phyloP scores from a whole-genome alignment of 1,140 invertebrate genomes.

The Bombus affinis region DNA sequence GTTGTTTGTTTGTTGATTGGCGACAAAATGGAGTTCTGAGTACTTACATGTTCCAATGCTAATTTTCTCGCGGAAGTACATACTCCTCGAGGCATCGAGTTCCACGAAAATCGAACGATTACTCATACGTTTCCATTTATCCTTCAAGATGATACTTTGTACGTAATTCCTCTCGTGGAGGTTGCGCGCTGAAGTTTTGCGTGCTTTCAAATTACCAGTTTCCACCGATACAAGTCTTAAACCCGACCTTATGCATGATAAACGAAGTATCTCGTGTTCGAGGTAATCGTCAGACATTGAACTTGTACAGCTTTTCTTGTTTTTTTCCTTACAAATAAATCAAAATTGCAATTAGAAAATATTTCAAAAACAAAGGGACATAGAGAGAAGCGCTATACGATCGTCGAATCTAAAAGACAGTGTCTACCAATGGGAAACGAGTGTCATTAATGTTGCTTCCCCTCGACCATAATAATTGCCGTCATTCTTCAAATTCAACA shows the following conservation, averaged over 20 bases:
- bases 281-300: neutral
- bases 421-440: slow-evolving; percentile 5
- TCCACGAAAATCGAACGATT: slow-evolving; percentile 5
- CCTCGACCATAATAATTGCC: neutral
- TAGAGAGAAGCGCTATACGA: too few relatives aligned
- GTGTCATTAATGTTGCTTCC: slow-evolving; percentile 1
- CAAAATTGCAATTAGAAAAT: too few relatives aligned
- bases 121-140: neutral
- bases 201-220: neutral
- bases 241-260: neutral
- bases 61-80: neutral
- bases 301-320: neutral
- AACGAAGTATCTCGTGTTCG: neutral
- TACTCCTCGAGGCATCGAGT: neutral
- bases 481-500: slow-evolving; percentile 16
- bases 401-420: neutral
- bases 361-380: neutral
- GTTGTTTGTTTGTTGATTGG: neutral
- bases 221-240: too few relatives aligned
- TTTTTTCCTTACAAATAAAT: neutral
- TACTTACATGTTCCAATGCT: neutral
- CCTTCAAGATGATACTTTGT: neutral
- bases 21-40: neutral
- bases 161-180: neutral
- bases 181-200: slow-evolving; percentile 7